Evolutionary conservation across 2,888 invertebrate species (phyloP), one percentile per base, ranked within the genome.

Genomic region (Hyalella azteca): DNA sequence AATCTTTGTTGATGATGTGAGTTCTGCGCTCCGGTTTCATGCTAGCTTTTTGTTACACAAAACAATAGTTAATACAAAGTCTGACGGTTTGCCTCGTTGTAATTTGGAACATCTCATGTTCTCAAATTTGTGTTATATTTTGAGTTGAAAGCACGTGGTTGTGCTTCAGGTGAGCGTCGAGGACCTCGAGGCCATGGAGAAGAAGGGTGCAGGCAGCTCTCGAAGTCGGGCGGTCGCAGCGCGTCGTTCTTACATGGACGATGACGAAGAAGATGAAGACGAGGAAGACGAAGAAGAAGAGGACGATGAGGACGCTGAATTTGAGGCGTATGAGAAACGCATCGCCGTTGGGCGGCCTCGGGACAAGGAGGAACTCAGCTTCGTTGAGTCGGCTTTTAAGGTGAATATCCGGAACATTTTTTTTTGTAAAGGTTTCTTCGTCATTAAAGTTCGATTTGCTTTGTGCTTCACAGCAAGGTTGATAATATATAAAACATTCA

Each of bases 331-430:
- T 49, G 81, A 81, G 49, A 36, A 80, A 45, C 80, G 81, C 49
- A 76, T 50, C 22, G 73, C 79, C 15, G 78, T 54, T 11, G 81
- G 78, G 15, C 76, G 73, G 41, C 83, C 83, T 39, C 81, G 83
- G 39, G 83, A 83, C 49, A 81, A 83, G 41, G 80, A 83, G 45
- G 83, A 83, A 78, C 81, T 83, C 1, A 83, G 59, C 45, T 81
- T 83, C 77, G 83, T 83, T 15, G 83, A 83, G 76, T 81, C 81
- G 41, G 83, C 83, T n/a, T 83, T 83, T 48, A 83, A 83, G 80
- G 83, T 83, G 26, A 22, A 29, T 26, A n/a, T n/a, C n/a, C n/a
- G n/a, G n/a, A n/a, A n/a, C n/a, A n/a, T n/a, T n/a, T n/a, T n/a
- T n/a, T n/a, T n/a, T n/a, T n/a, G n/a, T n/a, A n/a, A n/a, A n/a